Evolutionary conservation across 2,113 vertebrate species (phyloP).

Genomic region (Caranx melampygus): DNA sequence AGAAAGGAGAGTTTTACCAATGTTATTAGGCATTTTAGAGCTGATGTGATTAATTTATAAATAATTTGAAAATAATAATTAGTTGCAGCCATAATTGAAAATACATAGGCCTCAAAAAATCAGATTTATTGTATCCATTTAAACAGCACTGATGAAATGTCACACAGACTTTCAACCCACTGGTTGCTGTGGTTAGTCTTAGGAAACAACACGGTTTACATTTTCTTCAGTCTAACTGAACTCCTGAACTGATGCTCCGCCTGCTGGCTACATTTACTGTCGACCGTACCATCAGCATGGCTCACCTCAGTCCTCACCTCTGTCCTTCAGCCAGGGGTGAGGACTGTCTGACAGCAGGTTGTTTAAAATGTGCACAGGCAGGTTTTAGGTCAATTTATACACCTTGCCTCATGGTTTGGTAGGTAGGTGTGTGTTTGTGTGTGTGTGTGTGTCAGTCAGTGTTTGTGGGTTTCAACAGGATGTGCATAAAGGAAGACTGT

Average conservation of each 20-base stretch:
- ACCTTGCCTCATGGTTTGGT: neutral
- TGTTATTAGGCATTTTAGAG: too few species aligned
- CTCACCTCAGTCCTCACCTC: neutral
- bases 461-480: conserved; percentile 6
- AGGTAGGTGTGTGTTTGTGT: neutral
- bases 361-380: conserved; percentile 27
- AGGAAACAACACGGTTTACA: too few species aligned
- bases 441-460: neutral
- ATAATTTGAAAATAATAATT: too few species aligned
- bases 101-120: neutral
- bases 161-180: too few species aligned
- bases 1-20: too few species aligned
- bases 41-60: too few species aligned
- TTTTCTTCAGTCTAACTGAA: too few species aligned
- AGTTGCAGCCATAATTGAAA: too few species aligned
- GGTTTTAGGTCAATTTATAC: conserved; percentile 28
- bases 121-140: too few species aligned
- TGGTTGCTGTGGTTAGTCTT: too few species aligned
- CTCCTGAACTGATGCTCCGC: too few species aligned
- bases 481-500: neutral
- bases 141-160: too few species aligned
- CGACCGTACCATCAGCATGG: neutral
- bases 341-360: neutral
- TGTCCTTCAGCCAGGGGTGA: neutral
- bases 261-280: neutral